Evolutionary conservation across 1,140 invertebrate species (phyloP).

Genomic region (Apis florea): DNA sequence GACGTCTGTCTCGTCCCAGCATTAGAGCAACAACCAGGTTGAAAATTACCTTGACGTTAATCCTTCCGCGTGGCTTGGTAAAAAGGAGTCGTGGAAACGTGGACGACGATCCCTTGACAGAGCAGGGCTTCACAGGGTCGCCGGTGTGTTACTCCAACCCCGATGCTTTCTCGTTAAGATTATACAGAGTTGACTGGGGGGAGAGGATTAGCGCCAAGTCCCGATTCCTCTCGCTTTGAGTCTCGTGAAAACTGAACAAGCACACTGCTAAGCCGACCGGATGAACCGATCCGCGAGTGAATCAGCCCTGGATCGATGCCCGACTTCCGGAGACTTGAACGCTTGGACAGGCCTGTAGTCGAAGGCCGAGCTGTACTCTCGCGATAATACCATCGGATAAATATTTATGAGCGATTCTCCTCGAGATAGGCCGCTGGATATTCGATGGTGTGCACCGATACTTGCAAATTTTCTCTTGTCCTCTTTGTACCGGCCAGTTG

Average conservation of each 20-base stretch:
- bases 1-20: no score
- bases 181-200: slow-evolving; percentile 31
- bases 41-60: not conserved
- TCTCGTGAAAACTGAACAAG: slow-evolving; percentile 49
- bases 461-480: not conserved
- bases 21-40: no score
- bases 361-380: no score
- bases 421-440: not conserved
- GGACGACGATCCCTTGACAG: not conserved
- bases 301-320: slow-evolving; percentile 5
- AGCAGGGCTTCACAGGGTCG: slow-evolving; percentile 8
- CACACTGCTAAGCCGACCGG: slow-evolving; percentile 36
- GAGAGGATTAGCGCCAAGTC: slow-evolving; percentile 34
- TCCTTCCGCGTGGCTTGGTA: not conserved
- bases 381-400: not conserved
- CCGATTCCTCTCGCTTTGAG: slow-evolving; percentile 2
- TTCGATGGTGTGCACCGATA: not conserved
- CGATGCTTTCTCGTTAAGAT: slow-evolving; percentile 39
- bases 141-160: slow-evolving; percentile 9
- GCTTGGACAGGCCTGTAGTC: no score
- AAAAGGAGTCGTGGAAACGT: slow-evolving; percentile 10
- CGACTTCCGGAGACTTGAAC: slow-evolving; percentile 16
- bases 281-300: slow-evolving; percentile 20
- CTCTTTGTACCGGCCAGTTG: no score
- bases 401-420: slow-evolving; percentile 5